A percentile compares a stretch with the other conserved stretches of the same genome.
Conservation (phyloP, 2,888 invertebrate species). For the Lasius fuliginosus region DNA sequence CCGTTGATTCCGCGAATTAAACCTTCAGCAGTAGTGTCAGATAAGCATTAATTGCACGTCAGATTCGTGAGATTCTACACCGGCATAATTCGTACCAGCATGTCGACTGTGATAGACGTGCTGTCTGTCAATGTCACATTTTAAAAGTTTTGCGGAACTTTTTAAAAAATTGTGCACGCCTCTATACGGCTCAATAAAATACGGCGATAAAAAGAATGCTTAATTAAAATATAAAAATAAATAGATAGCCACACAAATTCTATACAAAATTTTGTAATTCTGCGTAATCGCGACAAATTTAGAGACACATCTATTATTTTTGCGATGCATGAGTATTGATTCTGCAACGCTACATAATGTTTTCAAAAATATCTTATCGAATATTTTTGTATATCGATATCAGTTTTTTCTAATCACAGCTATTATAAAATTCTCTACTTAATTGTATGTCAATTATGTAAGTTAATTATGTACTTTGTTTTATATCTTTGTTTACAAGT, state of each 20-base stretch:
- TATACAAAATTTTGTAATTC: neutral
- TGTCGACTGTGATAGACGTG: constrained; percentile 63
- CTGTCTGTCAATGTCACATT: constrained; percentile 58
- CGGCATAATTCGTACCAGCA: constrained; percentile 57
- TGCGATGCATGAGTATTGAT: no score
- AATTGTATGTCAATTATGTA: neutral
- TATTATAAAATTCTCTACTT: neutral
- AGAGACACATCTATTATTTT: neutral
- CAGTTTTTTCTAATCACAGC: neutral
- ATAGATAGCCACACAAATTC: neutral
- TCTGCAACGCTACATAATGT: no score
- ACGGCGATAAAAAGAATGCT: constrained; percentile 13
- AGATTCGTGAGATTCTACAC: constrained; percentile 65
- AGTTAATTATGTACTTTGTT: neutral
- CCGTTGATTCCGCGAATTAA: constrained; percentile 53
- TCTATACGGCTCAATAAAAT: constrained; percentile 19
- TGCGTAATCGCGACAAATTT: neutral
- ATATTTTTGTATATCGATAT: neutral
- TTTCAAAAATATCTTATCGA: no score
- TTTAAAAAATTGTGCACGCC: constrained; percentile 33
- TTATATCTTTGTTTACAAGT: neutral
- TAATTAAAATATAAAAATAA: constrained; percentile 21
- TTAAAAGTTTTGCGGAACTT: constrained; percentile 47
- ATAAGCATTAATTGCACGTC: constrained; percentile 76
- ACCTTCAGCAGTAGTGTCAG: constrained; percentile 53